These are phyloP conservation scores for Panthera tigris DNA, from an alignment of 2,113 vertebrate species.

Conservation along the genomic window DNA sequence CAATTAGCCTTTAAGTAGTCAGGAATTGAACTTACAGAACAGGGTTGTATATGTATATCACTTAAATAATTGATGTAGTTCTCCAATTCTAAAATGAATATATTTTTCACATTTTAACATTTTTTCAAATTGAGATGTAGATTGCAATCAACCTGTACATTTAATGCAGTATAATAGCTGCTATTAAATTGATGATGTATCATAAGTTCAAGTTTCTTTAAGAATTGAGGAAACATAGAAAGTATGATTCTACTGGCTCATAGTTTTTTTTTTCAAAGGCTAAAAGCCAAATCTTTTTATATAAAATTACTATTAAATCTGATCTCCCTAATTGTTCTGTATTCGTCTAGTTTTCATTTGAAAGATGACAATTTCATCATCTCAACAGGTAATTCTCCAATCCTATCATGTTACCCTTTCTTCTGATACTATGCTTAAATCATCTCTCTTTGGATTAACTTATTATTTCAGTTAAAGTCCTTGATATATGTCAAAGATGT, in stretches of 20 bases:
- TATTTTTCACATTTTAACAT: conserved; percentile 50
- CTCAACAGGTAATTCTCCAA: conserved; percentile 73
- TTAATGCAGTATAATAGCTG: conserved; percentile 68
- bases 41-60: background rate
- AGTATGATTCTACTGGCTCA: conserved; percentile 42
- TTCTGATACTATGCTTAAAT: conserved; percentile 68
- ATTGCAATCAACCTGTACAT: conserved; percentile 38
- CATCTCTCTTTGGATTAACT: conserved; percentile 74
- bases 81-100: conserved; percentile 28
- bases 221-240: conserved; percentile 37
- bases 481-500: conserved; percentile 74
- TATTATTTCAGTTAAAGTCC: conserved; percentile 77
- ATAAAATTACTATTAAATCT: conserved; percentile 68
- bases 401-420: conserved; percentile 56
- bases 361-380: conserved; percentile 72
- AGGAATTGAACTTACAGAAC: background rate
- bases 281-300: conserved; percentile 61
- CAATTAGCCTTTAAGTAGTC: background rate
- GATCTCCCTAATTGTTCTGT: conserved; percentile 68
- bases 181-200: conserved; percentile 61
- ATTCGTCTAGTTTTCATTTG: conserved; percentile 65
- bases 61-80: conserved; percentile 27
- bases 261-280: conserved; percentile 60
- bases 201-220: conserved; percentile 58
- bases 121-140: conserved; percentile 45